Percentiles rank a stretch among this genome's conserved stretches.
Conservation (phyloP, 1,140 invertebrate species). For the Danaus melanippus region DNA sequence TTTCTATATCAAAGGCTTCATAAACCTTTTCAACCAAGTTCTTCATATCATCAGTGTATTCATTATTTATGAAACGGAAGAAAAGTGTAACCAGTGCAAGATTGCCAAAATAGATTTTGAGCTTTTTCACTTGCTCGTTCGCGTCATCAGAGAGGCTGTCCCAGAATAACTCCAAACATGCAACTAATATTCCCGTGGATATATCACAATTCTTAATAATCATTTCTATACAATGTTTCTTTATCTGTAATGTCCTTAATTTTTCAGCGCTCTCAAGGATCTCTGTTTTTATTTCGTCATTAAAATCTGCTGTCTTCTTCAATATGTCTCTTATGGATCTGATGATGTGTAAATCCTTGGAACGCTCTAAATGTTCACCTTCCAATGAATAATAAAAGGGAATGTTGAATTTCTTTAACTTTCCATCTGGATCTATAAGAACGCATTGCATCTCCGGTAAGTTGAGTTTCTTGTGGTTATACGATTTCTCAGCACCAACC, state of each 20-base stretch:
- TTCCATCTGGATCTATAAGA: constrained; percentile 86
- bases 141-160: constrained; percentile 31
- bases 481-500: constrained; percentile 75
- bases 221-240: constrained; percentile 81
- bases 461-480: constrained; percentile 66
- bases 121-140: constrained; percentile 36
- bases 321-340: constrained; percentile 83
- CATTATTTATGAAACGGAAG: constrained; percentile 41
- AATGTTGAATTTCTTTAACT: constrained; percentile 85
- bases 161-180: constrained; percentile 71
- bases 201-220: constrained; percentile 77
- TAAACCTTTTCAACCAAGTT: constrained; percentile 39
- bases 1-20: constrained; percentile 20
- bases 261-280: constrained; percentile 73
- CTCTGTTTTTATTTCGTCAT: constrained; percentile 71
- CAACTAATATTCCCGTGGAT: constrained; percentile 70
- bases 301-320: constrained; percentile 55
- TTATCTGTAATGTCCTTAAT: constrained; percentile 82
- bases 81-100: constrained; percentile 44
- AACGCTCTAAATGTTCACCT: constrained; percentile 88
- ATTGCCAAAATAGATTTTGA: constrained; percentile 45
- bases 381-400: constrained; percentile 94
- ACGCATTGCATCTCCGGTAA: constrained; percentile 79
- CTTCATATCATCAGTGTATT: constrained; percentile 35
- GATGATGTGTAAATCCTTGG: constrained; percentile 89